A percentile compares a stretch with the other conserved stretches of the same genome.
Evolutionary conservation across 1,140 invertebrate genomes (phyloP).

Genomic region (Eueides isabella): DNA sequence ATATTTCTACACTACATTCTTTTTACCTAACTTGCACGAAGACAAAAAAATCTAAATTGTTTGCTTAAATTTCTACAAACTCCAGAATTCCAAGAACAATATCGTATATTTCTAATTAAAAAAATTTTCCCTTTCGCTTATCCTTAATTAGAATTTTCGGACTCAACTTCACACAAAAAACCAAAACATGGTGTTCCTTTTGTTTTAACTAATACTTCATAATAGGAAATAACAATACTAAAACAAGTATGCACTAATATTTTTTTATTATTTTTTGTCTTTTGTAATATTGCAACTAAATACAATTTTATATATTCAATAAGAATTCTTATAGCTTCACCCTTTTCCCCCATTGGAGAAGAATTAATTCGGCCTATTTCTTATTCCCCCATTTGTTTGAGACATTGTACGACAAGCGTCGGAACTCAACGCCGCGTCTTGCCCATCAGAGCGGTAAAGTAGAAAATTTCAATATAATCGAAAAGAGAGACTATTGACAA

Average conservation of each 20-base stretch:
- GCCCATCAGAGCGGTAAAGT: too few species aligned
- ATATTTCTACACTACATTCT: too few species aligned
- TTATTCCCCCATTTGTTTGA: too few species aligned
- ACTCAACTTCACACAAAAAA: not conserved
- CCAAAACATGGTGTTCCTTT: not conserved
- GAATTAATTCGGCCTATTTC: too few species aligned
- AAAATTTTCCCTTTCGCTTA: not conserved
- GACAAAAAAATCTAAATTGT: not conserved
- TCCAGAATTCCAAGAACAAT: not conserved
- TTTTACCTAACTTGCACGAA: not conserved
- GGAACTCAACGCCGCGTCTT: too few species aligned
- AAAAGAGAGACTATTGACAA: not conserved
- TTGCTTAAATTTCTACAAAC: not conserved
- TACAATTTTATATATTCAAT: too few species aligned
- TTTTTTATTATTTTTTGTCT: too few species aligned
- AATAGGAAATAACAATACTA: not conserved
- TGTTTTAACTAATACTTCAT: not conserved
- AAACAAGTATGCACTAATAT: not conserved
- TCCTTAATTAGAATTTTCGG: not conserved
- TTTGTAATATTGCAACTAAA: too few species aligned
- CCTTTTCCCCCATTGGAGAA: too few species aligned
- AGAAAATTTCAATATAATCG: too few species aligned
- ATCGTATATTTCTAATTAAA: not conserved
- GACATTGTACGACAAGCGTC: too few species aligned
- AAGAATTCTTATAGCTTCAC: too few species aligned